Base-by-base conservation (phyloP, 2,113 vertebrate species). In the Furnarius figulus region DNA sequence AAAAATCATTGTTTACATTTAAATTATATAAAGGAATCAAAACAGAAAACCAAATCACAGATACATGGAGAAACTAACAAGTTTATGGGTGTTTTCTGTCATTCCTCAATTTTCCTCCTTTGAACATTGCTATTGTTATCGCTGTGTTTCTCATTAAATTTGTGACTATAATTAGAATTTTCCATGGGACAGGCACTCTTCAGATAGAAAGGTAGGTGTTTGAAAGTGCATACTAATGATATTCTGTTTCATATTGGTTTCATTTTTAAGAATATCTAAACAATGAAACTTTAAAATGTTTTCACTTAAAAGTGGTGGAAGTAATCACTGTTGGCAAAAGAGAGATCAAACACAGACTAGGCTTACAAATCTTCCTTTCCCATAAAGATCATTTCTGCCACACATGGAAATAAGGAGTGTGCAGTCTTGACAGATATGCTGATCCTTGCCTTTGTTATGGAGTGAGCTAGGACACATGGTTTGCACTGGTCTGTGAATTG, bases 341-440 rank as follows among this genome's bases (percentile, higher is more conserved):
- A 72, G 20, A 94, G 91, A 91, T 91, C 81, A 96, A 92, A 92
- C 53, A 76, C 3, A 1, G 70, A 85, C 73, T 56, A 73, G 46
- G 56, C 62, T 95, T 95, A 95, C 93, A 94, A 94, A 93, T 92
- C 81, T 95, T 95, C 75, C 52, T 58, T 87, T 82, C 49, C 66
- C 66, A 66, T 94, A 89, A 95, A 92, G 73, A 91, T 85, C 8
- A 13, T 9, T 95, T 93, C 65, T 86, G 68, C 72, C 76, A 75
- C 86, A 92, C 73, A 78, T 39, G 47, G 93, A 90, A 93, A 92
- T 90, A 67, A 55, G 80, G 61, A 95, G 42, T 52, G 55, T 21
- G 22, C 42, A 66, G 58, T 77, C 74, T 77, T 92, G 82, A 90
- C 79, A 92, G 73, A 93, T 31, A 95, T 5, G 6, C 52, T 59